These are phyloP conservation scores for Colletes collaris DNA, from an alignment of 2,888 invertebrate genomes.

Conservation along the genomic window DNA sequence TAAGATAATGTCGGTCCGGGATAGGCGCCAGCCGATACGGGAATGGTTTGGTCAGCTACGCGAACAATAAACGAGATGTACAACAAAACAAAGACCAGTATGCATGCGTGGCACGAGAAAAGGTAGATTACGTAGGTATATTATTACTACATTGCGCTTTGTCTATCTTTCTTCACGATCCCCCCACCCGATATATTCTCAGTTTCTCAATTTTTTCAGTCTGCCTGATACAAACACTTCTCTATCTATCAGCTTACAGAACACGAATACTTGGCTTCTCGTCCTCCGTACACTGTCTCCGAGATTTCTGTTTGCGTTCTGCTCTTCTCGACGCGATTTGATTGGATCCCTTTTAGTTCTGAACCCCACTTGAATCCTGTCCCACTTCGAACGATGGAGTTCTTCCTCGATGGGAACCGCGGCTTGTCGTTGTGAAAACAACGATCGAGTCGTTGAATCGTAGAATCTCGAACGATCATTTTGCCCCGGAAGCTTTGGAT, in stretches of 20 bases:
- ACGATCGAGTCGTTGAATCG: not conserved
- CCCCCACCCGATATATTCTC: conserved; percentile 45
- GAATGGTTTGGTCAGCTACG: conserved; percentile 50
- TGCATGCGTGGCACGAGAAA: conserved; percentile 77
- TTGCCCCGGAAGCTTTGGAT: not conserved
- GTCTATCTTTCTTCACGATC: conserved; percentile 58
- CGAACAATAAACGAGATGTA: conserved; percentile 47
- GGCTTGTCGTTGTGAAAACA: not conserved
- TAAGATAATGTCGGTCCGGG: conserved; percentile 46
- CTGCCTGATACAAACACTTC: conserved; percentile 23
- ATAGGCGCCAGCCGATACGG: conserved; percentile 8
- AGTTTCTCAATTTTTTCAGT: conserved; percentile 24
- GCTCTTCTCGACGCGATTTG: conserved; percentile 16
- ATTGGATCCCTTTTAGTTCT: conserved; percentile 6
- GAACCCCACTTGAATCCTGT: not conserved
- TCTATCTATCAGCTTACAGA: conserved; percentile 57
- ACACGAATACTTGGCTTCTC: conserved; percentile 58
- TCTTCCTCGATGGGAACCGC: not conserved
- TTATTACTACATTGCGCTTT: conserved; percentile 66
- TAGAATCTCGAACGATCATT: too few species aligned
- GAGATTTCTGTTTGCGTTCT: conserved; percentile 36
- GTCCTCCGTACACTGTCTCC: conserved; percentile 42
- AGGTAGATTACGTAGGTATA: conserved; percentile 74
- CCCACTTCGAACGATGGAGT: not conserved
- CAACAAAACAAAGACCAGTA: conserved; percentile 61